Conservation (phyloP, 1,140 invertebrate genomes). For the Scaptomyza hsui region DNA sequence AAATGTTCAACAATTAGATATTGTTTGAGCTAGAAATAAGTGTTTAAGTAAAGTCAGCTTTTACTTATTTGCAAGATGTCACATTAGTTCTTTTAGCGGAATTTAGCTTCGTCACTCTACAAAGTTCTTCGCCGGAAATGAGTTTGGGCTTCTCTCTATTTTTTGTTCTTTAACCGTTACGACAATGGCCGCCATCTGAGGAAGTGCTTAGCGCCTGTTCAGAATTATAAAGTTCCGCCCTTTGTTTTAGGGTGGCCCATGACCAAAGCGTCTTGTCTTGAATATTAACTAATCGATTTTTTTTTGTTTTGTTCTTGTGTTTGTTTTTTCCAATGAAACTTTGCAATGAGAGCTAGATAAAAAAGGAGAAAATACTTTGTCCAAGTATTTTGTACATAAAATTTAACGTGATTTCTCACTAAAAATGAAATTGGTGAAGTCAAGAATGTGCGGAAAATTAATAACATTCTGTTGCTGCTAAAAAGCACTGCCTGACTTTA, state of each 20-base stretch:
- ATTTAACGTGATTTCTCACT: no score
- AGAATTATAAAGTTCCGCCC: conserved; percentile 67
- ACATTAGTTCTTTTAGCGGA: background rate
- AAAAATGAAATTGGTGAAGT: no score
- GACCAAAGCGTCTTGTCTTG: conserved; percentile 29
- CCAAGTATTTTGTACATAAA: no score
- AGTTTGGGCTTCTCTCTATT: conserved; percentile 64
- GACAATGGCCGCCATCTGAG: conserved; percentile 29
- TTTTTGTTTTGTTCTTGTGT: conserved; percentile 15
- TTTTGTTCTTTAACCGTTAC: conserved; percentile 48
- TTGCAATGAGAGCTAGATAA: background rate
- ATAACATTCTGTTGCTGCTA: no score
- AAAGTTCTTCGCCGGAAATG: conserved; percentile 50
- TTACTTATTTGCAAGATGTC: background rate
- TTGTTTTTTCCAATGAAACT: background rate
- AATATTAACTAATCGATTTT: conserved; percentile 29
- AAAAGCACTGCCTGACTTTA: no score
- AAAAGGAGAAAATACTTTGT: background rate
- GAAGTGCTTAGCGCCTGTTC: conserved; percentile 66
- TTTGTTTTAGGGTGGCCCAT: conserved; percentile 23
- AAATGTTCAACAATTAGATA: conserved; percentile 9
- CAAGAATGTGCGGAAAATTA: no score
- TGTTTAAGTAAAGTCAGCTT: background rate
- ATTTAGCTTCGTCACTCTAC: background rate
- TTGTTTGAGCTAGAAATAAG: background rate